A percentile compares a stretch with the other conserved stretches of the same genome.
phyloP scores from a whole-genome alignment of 2,888 invertebrate species.

The Tiphia femorata region DNA sequence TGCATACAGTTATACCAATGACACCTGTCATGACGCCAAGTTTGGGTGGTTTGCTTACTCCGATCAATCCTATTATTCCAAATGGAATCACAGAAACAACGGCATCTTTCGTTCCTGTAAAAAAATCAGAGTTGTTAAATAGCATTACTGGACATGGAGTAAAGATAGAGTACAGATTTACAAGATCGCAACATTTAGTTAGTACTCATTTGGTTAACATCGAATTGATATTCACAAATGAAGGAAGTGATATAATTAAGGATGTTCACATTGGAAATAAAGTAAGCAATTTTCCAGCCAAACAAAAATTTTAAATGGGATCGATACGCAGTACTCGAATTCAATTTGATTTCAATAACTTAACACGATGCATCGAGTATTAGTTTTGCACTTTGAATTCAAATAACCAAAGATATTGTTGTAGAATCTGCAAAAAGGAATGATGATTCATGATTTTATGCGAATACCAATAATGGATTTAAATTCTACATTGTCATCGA shows the following conservation, averaged over 20 bases:
- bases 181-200: conserved; percentile 84
- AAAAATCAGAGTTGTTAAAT: conserved; percentile 76
- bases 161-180: conserved; percentile 77
- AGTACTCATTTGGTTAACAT: conserved; percentile 86
- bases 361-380: too few relatives aligned
- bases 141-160: conserved; percentile 81
- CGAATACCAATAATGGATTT: conserved; percentile 76
- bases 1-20: conserved; percentile 74
- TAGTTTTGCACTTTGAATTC: too few relatives aligned
- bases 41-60: conserved; percentile 82
- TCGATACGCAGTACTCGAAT: too few relatives aligned
- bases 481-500: conserved; percentile 75
- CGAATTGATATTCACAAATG: conserved; percentile 85
- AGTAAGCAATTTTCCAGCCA: conserved; percentile 68
- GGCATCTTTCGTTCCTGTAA: conserved; percentile 74
- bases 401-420: too few relatives aligned
- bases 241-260: conserved; percentile 74
- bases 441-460: conserved; percentile 82
- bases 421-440: conserved; percentile 78
- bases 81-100: conserved; percentile 70
- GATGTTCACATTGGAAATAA: conserved; percentile 81
- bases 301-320: not conserved
- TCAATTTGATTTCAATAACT: too few relatives aligned
- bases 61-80: conserved; percentile 67
- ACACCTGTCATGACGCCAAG: conserved; percentile 87